Evolutionary conservation across 2,797 vertebrate genomes (phyloP).

Genomic region (Danio tinwini): DNA sequence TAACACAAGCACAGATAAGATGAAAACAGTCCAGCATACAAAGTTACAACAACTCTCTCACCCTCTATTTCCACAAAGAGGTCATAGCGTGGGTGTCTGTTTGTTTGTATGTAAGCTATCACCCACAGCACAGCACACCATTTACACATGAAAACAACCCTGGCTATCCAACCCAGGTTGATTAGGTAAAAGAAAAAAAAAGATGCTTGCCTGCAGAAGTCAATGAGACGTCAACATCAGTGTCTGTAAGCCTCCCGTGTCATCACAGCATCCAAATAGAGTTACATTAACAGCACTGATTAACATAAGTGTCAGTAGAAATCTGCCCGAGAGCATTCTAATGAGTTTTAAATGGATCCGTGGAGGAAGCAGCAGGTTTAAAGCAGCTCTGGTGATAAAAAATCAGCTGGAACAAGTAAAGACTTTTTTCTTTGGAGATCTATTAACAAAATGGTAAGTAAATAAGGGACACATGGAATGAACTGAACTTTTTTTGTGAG

Average conservation of each 20-base stretch:
- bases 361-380: conserved; percentile 38
- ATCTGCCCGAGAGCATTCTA: conserved; percentile 56
- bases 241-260: conserved; percentile 60
- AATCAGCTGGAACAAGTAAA: conserved; percentile 43
- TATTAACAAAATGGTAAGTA: conserved; percentile 53
- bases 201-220: conserved; percentile 18
- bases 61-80: conserved; percentile 6
- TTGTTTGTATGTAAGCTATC: conserved; percentile 1
- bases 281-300: conserved; percentile 65
- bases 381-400: conserved; percentile 44
- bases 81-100: neutral
- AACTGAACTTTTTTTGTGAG: neutral
- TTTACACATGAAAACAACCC: conserved; percentile 14
- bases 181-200: conserved; percentile 17
- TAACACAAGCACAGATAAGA: neutral
- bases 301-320: conserved; percentile 64
- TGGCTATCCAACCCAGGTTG: neutral
- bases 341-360: conserved; percentile 57
- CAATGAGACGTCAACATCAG: conserved; percentile 51
- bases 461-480: neutral
- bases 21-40: neutral
- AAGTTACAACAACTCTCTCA: conserved; percentile 17
- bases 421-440: conserved; percentile 55
- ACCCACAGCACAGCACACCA: neutral
- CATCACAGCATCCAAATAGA: conserved; percentile 62